These are phyloP conservation scores for Cerastis rubricosa DNA, from an alignment of 2,888 invertebrate species.

Conservation along the genomic window DNA sequence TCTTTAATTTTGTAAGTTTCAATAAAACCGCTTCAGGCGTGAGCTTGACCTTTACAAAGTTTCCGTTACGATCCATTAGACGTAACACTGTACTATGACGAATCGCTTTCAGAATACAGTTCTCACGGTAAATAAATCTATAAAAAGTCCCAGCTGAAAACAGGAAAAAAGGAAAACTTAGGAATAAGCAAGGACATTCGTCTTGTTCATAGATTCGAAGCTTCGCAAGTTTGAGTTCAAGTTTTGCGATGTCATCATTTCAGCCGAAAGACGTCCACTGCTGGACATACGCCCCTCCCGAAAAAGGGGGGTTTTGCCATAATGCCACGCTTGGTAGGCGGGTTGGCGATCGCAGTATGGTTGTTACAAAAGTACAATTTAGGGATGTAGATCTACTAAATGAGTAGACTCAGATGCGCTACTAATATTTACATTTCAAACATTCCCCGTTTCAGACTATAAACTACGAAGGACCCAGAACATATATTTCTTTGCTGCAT, in stretches of 20 bases:
- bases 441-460: background rate
- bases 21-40: conserved; percentile 23
- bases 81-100: conserved; percentile 29
- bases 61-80: conserved; percentile 55
- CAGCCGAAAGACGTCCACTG: too few species aligned
- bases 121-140: conserved; percentile 30
- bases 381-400: background rate
- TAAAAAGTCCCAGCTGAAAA: conserved; percentile 36
- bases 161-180: conserved; percentile 1
- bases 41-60: conserved; percentile 47
- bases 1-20: background rate
- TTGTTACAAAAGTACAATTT: too few species aligned
- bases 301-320: too few species aligned
- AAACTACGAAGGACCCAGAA: background rate
- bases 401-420: background rate
- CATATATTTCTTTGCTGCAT: background rate
- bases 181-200: background rate
- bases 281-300: too few species aligned
- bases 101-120: conserved; percentile 32
- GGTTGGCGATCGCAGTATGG: too few species aligned
- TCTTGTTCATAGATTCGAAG: background rate
- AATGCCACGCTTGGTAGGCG: too few species aligned
- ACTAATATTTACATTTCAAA: background rate
- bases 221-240: background rate
- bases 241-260: too few species aligned